phyloP scores from a whole-genome alignment of 53 echinoderm and acorn worm species.

The Temnopleurus reevesii region DNA sequence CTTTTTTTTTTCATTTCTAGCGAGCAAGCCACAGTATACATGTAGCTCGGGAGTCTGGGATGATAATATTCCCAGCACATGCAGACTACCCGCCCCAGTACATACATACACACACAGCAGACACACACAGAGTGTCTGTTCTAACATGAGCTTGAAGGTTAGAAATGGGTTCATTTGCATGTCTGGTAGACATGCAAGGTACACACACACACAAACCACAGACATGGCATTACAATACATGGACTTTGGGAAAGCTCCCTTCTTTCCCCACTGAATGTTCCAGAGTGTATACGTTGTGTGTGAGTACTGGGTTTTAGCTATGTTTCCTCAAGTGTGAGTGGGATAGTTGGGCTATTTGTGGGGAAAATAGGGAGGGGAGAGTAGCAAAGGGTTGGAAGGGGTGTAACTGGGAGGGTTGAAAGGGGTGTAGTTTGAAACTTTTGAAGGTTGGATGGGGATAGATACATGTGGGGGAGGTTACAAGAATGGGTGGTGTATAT shows the following conservation, averaged over 20 bases:
- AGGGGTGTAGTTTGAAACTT: no score
- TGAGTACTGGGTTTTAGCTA: not conserved
- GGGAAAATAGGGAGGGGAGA: not conserved
- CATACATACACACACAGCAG: slow-evolving; percentile 10
- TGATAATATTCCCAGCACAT: not conserved
- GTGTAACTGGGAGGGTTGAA: not conserved
- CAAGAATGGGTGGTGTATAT: no score
- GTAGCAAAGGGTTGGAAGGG: not conserved
- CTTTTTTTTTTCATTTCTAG: not conserved
- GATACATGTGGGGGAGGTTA: no score
- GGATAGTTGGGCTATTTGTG: no score
- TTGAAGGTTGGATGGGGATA: no score
- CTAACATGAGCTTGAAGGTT: slow-evolving; percentile 44
- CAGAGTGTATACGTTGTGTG: not conserved
- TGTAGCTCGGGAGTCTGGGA: not conserved
- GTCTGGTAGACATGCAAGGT: slow-evolving; percentile 38
- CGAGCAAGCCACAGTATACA: not conserved
- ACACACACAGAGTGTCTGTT: slow-evolving; percentile 30
- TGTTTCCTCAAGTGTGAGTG: no score
- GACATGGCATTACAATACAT: slow-evolving; percentile 1
- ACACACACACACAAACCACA: slow-evolving; percentile 45
- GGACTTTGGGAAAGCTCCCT: not conserved
- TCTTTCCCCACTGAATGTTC: not conserved
- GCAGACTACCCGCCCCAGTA: not conserved
- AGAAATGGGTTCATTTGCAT: slow-evolving; percentile 48